Conservation (phyloP, 1,140 invertebrate genomes). For the Zaprionus lachaisei region DNA sequence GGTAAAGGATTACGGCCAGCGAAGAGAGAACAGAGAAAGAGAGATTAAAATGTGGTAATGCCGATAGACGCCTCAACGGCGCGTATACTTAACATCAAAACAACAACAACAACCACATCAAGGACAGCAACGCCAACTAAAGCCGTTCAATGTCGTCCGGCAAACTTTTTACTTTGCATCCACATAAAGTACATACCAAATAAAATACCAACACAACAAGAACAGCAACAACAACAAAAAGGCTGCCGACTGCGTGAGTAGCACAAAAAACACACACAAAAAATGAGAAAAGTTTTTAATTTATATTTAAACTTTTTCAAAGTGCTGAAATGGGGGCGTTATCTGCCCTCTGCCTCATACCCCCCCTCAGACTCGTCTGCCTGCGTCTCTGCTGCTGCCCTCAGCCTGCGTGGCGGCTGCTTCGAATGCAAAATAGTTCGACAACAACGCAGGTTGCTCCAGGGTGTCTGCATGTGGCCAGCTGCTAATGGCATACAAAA, state of each 20-base stretch:
- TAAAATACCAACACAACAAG: conserved; percentile 47
- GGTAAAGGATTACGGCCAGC: conserved; percentile 66
- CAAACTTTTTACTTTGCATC: conserved; percentile 80
- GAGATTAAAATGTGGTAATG: conserved; percentile 49
- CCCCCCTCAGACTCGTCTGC: conserved; percentile 18
- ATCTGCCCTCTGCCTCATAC: conserved; percentile 43
- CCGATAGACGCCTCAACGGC: conserved; percentile 56
- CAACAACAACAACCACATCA: conserved; percentile 16
- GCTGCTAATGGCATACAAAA: conserved; percentile 51
- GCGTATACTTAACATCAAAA: conserved; percentile 38
- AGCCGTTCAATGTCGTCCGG: conserved; percentile 66
- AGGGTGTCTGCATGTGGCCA: conserved; percentile 47
- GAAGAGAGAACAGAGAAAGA: not conserved
- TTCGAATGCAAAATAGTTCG: conserved; percentile 74
- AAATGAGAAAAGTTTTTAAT: conserved; percentile 78
- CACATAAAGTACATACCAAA: conserved; percentile 77
- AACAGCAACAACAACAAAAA: conserved; percentile 17
- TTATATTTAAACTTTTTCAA: conserved; percentile 81
- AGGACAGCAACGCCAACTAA: conserved; percentile 2
- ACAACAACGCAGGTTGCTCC: conserved; percentile 49
- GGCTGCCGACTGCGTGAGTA: not conserved
- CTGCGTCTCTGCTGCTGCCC: not conserved
- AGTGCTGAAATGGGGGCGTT: conserved; percentile 75
- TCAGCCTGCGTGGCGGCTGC: conserved; percentile 33
- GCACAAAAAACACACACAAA: conserved; percentile 46